Evolutionary conservation across 2,113 vertebrate genomes (phyloP), one percentile per base, ranked within the genome.

Genomic region (Marmota flaviventris): DNA sequence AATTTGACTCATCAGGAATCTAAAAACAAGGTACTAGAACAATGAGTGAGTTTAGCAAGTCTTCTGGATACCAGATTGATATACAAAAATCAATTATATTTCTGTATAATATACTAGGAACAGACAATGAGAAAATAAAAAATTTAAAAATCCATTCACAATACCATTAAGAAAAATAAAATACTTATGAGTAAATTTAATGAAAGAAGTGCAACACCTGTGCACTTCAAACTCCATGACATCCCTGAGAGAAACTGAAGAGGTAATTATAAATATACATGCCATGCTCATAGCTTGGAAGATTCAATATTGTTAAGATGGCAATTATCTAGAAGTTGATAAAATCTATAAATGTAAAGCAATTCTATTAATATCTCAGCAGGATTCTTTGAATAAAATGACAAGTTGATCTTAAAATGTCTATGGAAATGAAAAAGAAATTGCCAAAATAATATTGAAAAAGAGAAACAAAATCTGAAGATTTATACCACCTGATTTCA

Each of bases 151-250:
- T 81, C 34, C 16, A 92, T 75, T 82, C 27, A 48, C 1, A 65
- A 77, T 63, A 83, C 2, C 4, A 70, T 42, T 56, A 97, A 63
- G 72, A 86, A 90, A 13, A 93, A 86, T 86, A 61, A 69, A 96
- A 88, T 56, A 51, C 67, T 72, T 58, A 69, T 25, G 27, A 92
- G 86, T 85, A 86, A n/a, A 77, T 87, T 94, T 85, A 96, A 89
- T 63, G 69, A 85, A 72, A 81, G 75, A 88, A 67, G 17, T 45
- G 11, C 2, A 78, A 58, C 78, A 4, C 27, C 63, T 63, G 3
- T 63, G 77, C 13, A 63, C 48, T 93, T 85, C 77, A 96, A 89
- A 56, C 32, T 65, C 78, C 0, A 8, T 37, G 85, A 56, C 9
- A 63, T 8, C 63, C 63, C 27, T 32, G 37, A 79, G 51, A 93